These are phyloP conservation scores for Macquaria australasica DNA, from an alignment of 2,113 vertebrate genomes.

Conservation along the genomic window DNA sequence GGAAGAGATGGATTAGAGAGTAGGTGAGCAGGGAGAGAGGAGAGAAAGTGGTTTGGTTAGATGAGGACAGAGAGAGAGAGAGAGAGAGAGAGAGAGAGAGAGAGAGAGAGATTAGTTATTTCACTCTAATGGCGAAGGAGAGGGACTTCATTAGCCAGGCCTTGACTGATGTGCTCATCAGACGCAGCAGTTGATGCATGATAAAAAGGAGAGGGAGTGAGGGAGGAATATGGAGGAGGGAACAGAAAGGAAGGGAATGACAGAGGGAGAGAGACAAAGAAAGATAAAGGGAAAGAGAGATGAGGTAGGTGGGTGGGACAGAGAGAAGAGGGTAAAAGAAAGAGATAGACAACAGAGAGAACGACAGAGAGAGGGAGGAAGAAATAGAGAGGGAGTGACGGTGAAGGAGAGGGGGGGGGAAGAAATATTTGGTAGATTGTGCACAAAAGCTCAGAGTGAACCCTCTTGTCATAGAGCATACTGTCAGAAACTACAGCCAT, in stretches of 20 bases:
- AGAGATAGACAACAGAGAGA: constrained; percentile 12
- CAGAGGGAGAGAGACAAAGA: constrained; percentile 23
- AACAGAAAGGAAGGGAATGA: constrained; percentile 38
- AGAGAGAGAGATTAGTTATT: constrained; percentile 67
- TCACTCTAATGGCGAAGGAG: constrained; percentile 73
- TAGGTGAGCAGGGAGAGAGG: constrained; percentile 26
- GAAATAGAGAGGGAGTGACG: neutral
- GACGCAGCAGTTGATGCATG: constrained; percentile 69
- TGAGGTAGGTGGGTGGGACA: constrained; percentile 24
- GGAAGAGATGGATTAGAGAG: constrained; percentile 37
- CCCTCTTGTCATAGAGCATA: neutral
- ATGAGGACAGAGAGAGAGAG: constrained; percentile 29
- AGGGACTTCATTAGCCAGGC: constrained; percentile 75
- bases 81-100: constrained; percentile 16
- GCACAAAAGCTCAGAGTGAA: constrained; percentile 10
- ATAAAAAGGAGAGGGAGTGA: constrained; percentile 60
- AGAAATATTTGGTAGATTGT: constrained; percentile 15
- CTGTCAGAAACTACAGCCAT: neutral
- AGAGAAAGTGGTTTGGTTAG: constrained; percentile 36
- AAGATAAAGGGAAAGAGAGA: constrained; percentile 47
- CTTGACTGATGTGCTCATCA: constrained; percentile 78
- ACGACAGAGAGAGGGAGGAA: constrained; percentile 1
- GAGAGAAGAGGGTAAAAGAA: constrained; percentile 1
- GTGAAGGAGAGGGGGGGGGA: neutral
- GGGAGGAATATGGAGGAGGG: constrained; percentile 44